Base-by-base conservation (phyloP, 1,140 invertebrate species). In the Diuraphis noxia region DNA sequence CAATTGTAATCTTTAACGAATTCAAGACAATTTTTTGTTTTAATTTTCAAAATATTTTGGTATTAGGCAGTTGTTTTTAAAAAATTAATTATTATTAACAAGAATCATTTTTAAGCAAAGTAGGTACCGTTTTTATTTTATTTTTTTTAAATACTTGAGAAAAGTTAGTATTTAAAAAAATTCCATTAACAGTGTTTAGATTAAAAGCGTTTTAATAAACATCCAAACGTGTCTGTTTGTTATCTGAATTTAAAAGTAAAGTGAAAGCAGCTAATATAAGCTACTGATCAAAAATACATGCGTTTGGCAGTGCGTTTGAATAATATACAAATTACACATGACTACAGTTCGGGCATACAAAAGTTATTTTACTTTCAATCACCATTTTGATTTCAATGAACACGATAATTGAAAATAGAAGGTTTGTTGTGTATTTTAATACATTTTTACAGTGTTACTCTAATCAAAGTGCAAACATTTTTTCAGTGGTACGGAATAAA, bases 221-320 rank as follows among this genome's bases (percentile, higher is more conserved):
- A 49, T 49, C 34, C 17, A 86, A 49, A 23, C 84, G n/a, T 86
- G 84, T 86, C 43, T 49, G n/a, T 86, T 86, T 49, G n/a, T 86
- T 86, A 49, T 49, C 34, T 8, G 84, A 86, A 86, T 49, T 86
- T 49, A 23, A 86, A 86, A 86, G 17, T 49, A 49, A 86, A 86
- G 41, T 86, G 84, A 86, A 86, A 49, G 84, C 43, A 3, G n/a
- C 34, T 34, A 86, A 86, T 86, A 49, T 49, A 84, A 13, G 9
- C 81, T 84, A 46, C 41, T 85, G 82, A 21, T 85, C 46, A 85
- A 85, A 85, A 46, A 85, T 46, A 46, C 41, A 49, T 49, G 3
- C 43, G 43, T 49, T 49, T 86, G 84, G 41, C 84, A 49, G 21
- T 23, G 25, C 8, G 84, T 86, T 86, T 86, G 30, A 86, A 86